phyloP scores from a whole-genome alignment of 2,888 invertebrate species.

The Drosophila incognita region DNA sequence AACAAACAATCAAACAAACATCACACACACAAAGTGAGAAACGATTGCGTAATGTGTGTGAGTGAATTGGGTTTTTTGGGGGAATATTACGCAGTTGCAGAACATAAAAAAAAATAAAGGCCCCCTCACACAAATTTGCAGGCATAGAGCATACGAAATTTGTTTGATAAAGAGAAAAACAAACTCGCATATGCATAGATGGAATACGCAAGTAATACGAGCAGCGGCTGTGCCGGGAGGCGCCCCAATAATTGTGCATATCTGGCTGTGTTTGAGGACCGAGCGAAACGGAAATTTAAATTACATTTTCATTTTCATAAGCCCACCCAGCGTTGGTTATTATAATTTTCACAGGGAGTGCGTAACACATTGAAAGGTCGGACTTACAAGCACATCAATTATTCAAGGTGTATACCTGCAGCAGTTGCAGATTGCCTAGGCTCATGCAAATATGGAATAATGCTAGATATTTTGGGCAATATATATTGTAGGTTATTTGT shows the following conservation, averaged over 20 bases:
- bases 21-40: conserved; percentile 1
- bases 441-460: background rate
- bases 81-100: conserved; percentile 47
- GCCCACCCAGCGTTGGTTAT: background rate
- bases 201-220: conserved; percentile 27
- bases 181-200: conserved; percentile 10
- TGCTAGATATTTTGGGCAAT: background rate
- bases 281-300: conserved; percentile 70
- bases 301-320: conserved; percentile 62
- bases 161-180: conserved; percentile 27
- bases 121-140: conserved; percentile 29
- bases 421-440: background rate
- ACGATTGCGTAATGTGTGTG: background rate
- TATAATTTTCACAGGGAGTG: background rate
- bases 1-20: conserved; percentile 7
- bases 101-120: conserved; percentile 32
- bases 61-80: conserved; percentile 19
- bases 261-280: conserved; percentile 54
- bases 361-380: background rate
- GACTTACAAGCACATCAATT: conserved; percentile 1
- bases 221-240: background rate
- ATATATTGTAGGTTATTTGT: background rate
- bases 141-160: conserved; percentile 13
- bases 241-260: conserved; percentile 39
- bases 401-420: background rate